Evolutionary conservation across 1,140 invertebrate species (phyloP).

Genomic region (Galendromus occidentalis): DNA sequence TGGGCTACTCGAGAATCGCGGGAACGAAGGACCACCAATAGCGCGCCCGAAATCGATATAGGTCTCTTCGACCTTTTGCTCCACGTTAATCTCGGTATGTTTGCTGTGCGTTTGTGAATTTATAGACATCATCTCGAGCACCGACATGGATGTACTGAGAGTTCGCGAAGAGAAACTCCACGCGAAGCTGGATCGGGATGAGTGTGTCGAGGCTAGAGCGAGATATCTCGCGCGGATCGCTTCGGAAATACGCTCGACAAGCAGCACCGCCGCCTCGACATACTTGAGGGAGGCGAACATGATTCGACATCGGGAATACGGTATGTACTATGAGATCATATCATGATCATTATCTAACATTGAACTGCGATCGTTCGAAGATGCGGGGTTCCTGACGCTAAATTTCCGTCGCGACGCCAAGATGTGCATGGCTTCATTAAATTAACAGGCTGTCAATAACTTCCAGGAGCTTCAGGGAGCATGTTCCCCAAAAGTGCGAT

Average conservation of each 20-base stretch:
- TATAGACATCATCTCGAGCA: too few relatives aligned
- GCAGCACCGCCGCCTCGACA: background rate
- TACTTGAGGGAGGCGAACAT: background rate
- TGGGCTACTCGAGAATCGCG: too few relatives aligned
- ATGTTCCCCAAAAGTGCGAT: background rate
- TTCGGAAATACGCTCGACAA: background rate
- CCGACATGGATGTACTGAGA: background rate
- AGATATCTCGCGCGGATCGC: background rate
- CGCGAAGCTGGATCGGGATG: background rate
- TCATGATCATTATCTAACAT: background rate
- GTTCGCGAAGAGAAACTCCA: background rate
- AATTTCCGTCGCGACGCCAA: background rate
- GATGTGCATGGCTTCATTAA: background rate
- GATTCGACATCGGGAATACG: background rate
- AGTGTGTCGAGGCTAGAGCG: background rate
- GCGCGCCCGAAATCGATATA: too few relatives aligned
- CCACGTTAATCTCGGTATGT: too few relatives aligned
- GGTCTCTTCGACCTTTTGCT: too few relatives aligned
- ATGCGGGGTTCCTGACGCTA: background rate
- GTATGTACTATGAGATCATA: background rate
- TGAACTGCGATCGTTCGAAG: background rate
- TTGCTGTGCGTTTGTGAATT: too few relatives aligned
- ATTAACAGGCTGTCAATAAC: background rate
- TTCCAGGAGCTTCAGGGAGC: background rate
- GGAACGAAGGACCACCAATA: too few relatives aligned